Conservation (phyloP, 2,888 invertebrate species). For the Neoascia interrupta region DNA sequence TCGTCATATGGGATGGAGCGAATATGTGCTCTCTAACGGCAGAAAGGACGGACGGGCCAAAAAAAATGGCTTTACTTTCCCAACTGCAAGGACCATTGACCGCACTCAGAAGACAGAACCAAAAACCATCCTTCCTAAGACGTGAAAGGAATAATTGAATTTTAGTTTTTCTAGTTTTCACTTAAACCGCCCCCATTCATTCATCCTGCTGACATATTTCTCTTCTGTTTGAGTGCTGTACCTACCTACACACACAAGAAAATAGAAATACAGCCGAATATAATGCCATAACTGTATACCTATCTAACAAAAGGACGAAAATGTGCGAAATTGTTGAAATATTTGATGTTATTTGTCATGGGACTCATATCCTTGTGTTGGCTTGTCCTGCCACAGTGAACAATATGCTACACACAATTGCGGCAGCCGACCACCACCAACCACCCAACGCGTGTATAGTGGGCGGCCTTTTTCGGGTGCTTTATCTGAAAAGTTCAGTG, state of each 20-base stretch:
- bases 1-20: conserved; percentile 38
- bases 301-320: conserved; percentile 25
- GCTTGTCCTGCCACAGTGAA: conserved; percentile 22
- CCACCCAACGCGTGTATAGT: too few relatives aligned
- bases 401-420: conserved; percentile 23
- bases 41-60: too few relatives aligned
- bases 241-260: conserved; percentile 25
- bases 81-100: conserved; percentile 58
- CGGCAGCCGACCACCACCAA: neutral
- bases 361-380: conserved; percentile 10
- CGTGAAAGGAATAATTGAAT: conserved; percentile 63
- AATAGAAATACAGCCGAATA: conserved; percentile 11
- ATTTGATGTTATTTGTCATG: conserved; percentile 51
- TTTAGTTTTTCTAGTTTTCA: neutral
- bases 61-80: conserved; percentile 12
- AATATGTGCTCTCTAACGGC: conserved; percentile 26
- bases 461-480: neutral
- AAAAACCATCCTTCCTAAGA: conserved; percentile 52
- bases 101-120: conserved; percentile 48
- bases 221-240: conserved; percentile 34
- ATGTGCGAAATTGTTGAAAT: conserved; percentile 53
- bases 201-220: conserved; percentile 51
- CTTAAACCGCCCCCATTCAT: conserved; percentile 5
- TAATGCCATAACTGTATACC: too few relatives aligned
- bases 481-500: too few relatives aligned